Percentiles rank a stretch among this genome's conserved stretches.
These are phyloP conservation scores for Hylaeus volcanicus DNA, from an alignment of 1,140 invertebrate species.

Conservation along the genomic window DNA sequence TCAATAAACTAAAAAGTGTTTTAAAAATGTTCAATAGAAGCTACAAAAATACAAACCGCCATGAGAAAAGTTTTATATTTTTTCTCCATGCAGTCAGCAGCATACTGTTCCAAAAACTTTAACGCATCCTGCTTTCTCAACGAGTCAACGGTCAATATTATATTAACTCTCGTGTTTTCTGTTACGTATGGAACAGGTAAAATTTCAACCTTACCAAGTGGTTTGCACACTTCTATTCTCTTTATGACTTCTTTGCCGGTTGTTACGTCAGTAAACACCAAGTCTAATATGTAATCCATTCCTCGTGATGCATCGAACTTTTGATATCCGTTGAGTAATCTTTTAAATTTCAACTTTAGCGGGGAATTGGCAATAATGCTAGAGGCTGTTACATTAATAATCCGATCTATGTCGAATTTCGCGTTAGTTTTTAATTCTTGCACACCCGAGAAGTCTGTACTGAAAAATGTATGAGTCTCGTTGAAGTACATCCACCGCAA, in stretches of 20 bases:
- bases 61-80: constrained; percentile 89
- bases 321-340: constrained; percentile 90
- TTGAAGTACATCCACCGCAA: constrained; percentile 93
- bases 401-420: constrained; percentile 85
- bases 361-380: constrained; percentile 83
- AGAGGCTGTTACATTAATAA: constrained; percentile 82
- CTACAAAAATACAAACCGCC: constrained; percentile 80
- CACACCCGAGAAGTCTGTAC: constrained; percentile 85
- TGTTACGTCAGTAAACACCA: constrained; percentile 81
- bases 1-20: constrained; percentile 46
- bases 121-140: constrained; percentile 80
- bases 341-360: constrained; percentile 81
- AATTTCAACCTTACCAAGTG: constrained; percentile 91
- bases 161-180: constrained; percentile 89
- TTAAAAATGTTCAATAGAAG: constrained; percentile 23
- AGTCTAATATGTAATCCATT: constrained; percentile 93
- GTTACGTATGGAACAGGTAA: constrained; percentile 94
- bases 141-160: constrained; percentile 86
- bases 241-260: constrained; percentile 75
- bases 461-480: constrained; percentile 88
- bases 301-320: constrained; percentile 93
- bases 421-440: constrained; percentile 82
- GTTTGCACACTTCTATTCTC: constrained; percentile 87
- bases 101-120: constrained; percentile 87
- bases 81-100: constrained; percentile 86